Evolutionary conservation across 2,888 invertebrate species (phyloP), one percentile per base, ranked within the genome.

Genomic region (Deilephila elpenor): DNA sequence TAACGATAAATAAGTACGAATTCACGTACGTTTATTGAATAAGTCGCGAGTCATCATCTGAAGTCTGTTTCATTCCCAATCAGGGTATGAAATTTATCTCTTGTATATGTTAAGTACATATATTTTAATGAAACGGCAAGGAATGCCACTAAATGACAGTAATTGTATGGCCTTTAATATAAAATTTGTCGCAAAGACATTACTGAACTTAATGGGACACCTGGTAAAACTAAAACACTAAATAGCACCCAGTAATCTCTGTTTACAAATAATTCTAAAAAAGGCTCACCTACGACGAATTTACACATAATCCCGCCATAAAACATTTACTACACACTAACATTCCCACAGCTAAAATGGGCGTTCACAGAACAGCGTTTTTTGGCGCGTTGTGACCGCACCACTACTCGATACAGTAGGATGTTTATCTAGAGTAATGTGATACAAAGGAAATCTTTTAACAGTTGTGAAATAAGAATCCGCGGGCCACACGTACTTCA

Each of bases 341-440:
- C 14, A 51, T 25, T 51, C 44, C 51, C 20, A 67, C 67, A 64
- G 44, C 25, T 25, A 14, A 6, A 25, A 51, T 25, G 67, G 25
- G 67, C 67, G 67, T 67, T 67, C 8, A 62, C 20, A 61, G 32
- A 61, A 37, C n/a, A 20, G n/a, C 64, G 64, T 64, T 64, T 64
- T 56, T n/a, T 51, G 25, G 17, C 44, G 14, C 44, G 44, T 14
- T 25, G 67, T 67, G 67, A 67, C 51, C 67, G 25, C 51, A 67
- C 17, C 44, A 1, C 25, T 67, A 86, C 82, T 81, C 80, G 73
- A 83, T 83, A 82, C 76, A 75, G 75, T 75, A 78, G 84, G 83
- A 80, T 80, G 78, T 76, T 77, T 80, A 86, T 86, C 82, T 86
- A 77, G 87, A 86, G 83, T 87, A 88, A 87, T 78, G 78, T 79